A percentile compares a stretch with the other conserved stretches of the same genome.
phyloP scores from a whole-genome alignment of 2,797 vertebrate genomes.

The Pelobates cultripes region DNA sequence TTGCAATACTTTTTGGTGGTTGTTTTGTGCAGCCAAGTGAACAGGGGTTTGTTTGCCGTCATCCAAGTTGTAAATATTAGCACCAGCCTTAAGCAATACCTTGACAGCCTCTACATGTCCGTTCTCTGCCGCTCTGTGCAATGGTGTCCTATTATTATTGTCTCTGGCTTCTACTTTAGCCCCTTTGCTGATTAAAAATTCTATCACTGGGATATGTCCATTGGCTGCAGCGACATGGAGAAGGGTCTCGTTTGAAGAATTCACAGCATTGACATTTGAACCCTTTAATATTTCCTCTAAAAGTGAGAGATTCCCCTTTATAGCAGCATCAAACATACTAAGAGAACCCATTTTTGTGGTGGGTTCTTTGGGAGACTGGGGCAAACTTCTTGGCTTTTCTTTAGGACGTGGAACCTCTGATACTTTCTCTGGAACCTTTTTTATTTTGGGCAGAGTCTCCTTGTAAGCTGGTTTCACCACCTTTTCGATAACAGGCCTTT shows the following conservation, averaged over 20 bases:
- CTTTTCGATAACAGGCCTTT: constrained; percentile 34
- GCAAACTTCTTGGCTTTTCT: constrained; percentile 47
- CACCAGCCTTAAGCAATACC: constrained; percentile 64
- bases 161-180: constrained; percentile 70
- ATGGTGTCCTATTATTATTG: constrained; percentile 66
- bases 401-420: constrained; percentile 13
- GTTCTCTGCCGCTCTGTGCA: constrained; percentile 74
- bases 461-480: constrained; percentile 27
- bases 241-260: constrained; percentile 68
- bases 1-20: constrained; percentile 61
- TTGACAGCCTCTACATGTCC: constrained; percentile 61
- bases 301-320: constrained; percentile 62
- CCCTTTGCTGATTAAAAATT: constrained; percentile 72
- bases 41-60: constrained; percentile 63
- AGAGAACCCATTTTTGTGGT: constrained; percentile 46
- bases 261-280: constrained; percentile 60
- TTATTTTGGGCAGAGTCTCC: constrained; percentile 47
- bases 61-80: constrained; percentile 68
- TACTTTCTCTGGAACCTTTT: not conserved
- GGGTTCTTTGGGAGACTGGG: not conserved
- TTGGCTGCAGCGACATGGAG: constrained; percentile 73
- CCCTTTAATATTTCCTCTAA: constrained; percentile 64
- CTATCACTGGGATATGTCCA: constrained; percentile 62
- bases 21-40: constrained; percentile 69
- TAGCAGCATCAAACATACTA: constrained; percentile 61